Evolutionary conservation across 2,113 vertebrate genomes (phyloP).

Genomic region (Tragulus kanchil): DNA sequence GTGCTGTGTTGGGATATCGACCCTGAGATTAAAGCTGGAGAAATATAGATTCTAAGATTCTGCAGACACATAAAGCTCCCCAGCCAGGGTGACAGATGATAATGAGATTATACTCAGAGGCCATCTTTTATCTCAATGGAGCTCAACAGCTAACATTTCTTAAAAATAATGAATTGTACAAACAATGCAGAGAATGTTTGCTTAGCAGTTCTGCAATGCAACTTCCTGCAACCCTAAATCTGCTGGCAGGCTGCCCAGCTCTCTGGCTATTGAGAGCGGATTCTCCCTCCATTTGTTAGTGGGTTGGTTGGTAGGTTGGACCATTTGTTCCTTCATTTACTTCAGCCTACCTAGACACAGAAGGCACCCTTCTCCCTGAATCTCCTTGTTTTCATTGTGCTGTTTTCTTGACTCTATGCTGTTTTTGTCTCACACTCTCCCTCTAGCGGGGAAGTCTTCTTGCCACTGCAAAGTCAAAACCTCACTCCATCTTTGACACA

Average conservation of each 20-base stretch:
- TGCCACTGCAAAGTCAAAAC: conserved; percentile 29
- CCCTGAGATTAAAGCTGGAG: conserved; percentile 77
- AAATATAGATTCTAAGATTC: conserved; percentile 79
- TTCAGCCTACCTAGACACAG: not conserved
- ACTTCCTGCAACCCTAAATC: not conserved
- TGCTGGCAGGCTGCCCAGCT: not conserved
- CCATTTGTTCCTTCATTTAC: not conserved
- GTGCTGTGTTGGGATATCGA: conserved; percentile 71
- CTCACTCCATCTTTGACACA: not conserved
- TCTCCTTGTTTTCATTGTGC: not conserved
- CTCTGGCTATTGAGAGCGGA: not conserved
- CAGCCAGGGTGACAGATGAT: conserved; percentile 69
- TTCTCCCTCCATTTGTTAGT: not conserved
- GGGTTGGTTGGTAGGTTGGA: not conserved
- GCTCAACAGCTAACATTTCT: conserved; percentile 68
- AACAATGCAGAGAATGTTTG: conserved; percentile 57
- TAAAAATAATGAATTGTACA: conserved; percentile 75
- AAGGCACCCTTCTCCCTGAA: not conserved
- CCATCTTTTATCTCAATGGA: conserved; percentile 76
- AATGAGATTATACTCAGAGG: conserved; percentile 75
- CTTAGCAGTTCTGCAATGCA: conserved; percentile 28
- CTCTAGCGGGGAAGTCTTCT: not conserved
- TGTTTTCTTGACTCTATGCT: not conserved
- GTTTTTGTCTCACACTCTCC: not conserved
- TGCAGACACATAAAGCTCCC: conserved; percentile 71